Base-by-base conservation (phyloP, 2,888 invertebrate species). In the Agrochola lota region DNA sequence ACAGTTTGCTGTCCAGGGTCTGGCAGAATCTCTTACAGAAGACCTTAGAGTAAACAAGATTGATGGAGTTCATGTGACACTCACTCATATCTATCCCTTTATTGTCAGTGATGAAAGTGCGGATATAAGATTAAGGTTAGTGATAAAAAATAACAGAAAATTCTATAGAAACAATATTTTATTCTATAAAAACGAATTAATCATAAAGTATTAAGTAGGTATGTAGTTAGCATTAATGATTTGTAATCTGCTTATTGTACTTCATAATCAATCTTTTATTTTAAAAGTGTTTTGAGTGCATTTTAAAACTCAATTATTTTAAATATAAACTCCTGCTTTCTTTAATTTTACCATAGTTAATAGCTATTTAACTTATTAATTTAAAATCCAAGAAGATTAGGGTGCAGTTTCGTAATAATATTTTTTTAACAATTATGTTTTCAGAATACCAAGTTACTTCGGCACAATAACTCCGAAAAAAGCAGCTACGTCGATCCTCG, bases 1-100 rank as follows among this genome's bases (percentile, higher is more conserved):
- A 0, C 98, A 98, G 92, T 97, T 97, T 92, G 98, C 97, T 26
- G 97, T 97, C 1, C 97, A 97, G 90, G 98, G 98, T 6, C 93
- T 98, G 57, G 97, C 97, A 0, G 97, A 97, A 88, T 97, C 97
- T 1, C 92, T 98, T 8, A 97, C 97, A 90, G 97, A 97, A 86
- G 97, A 98, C 85, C 92, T 98, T 0, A 95, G 97, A 60, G 95
- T 97, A 62, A 96, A 96, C 52, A 97, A 97, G 84, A 94, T 95
- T 71, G 94, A 97, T 86, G 97, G 97, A 76, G 97, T 98, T 1
- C 95, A 97, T 89, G 96, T 97, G 23, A 97, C 97, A 2, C 93
- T 98, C 6, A 96, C 96, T 40, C 97, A 97, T 84, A 95, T 97
- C 67, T 98, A 97, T 90, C 98, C 98, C 0, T 97, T 97, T 82